Conservation (phyloP, 2,113 vertebrate genomes). For the Chrysochloris asiatica region DNA sequence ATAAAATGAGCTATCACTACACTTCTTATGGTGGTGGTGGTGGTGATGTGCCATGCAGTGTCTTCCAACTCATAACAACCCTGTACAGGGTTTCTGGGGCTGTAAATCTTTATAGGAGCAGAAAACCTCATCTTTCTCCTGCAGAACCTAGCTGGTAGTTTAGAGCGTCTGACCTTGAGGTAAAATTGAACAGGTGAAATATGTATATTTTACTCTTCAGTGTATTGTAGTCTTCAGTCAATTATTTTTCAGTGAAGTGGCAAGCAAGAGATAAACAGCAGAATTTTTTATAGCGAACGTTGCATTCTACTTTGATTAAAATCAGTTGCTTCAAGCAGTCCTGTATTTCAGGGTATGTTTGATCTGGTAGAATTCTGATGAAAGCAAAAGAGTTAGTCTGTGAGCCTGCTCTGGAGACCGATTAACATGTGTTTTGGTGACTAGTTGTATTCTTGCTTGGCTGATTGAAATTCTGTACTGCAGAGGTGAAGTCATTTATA, state of each 20-base stretch:
- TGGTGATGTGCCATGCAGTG: no score
- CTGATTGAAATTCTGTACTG: constrained; percentile 66
- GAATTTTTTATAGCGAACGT: neutral
- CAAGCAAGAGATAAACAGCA: neutral
- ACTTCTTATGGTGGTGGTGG: neutral
- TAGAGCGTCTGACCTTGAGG: no score
- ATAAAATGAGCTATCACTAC: neutral
- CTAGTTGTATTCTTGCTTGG: constrained; percentile 22
- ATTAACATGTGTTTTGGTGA: constrained; percentile 39
- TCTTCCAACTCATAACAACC: no score
- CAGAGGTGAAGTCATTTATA: constrained; percentile 57
- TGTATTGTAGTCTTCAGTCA: no score
- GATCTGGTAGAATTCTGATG: constrained; percentile 44
- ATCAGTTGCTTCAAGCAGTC: constrained; percentile 9
- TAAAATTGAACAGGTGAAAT: neutral
- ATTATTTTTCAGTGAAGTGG: neutral
- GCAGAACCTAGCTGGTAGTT: no score
- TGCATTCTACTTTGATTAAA: neutral
- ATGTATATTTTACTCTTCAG: neutral
- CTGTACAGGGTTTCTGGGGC: no score
- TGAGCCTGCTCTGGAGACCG: neutral
- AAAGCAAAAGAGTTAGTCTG: constrained; percentile 58
- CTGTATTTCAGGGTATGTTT: constrained; percentile 49
- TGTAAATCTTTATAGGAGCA: no score
- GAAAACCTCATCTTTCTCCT: no score